Percentiles rank a stretch among this genome's conserved stretches.
phyloP scores from a whole-genome alignment of 2,797 vertebrate species.

The Phrynocephalus guinanensis region DNA sequence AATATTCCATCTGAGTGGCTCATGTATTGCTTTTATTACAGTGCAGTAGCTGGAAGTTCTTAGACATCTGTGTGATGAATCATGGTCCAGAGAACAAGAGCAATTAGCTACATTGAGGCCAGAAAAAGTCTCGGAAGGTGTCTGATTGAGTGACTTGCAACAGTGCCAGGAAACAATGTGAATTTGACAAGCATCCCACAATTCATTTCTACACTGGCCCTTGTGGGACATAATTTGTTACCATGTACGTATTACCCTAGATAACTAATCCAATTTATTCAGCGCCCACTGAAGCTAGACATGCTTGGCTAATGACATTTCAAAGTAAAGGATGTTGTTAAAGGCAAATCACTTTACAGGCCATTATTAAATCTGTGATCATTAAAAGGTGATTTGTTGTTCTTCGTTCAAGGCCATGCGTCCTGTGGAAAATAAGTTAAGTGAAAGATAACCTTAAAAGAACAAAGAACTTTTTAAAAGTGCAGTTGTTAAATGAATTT shows the following conservation, averaged over 20 bases:
- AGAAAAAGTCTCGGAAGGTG: conserved; percentile 80
- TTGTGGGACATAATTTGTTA: conserved; percentile 78
- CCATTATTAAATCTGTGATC: conserved; percentile 72
- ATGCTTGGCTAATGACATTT: conserved; percentile 68
- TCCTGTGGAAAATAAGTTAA: conserved; percentile 62
- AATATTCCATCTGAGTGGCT: conserved; percentile 65
- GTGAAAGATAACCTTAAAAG: conserved; percentile 28
- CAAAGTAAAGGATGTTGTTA: conserved; percentile 69
- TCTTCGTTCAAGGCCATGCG: conserved; percentile 63
- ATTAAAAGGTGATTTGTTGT: conserved; percentile 63
- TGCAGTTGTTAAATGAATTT: conserved; percentile 48
- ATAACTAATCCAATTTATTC: conserved; percentile 71
- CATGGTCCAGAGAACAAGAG: conserved; percentile 76
- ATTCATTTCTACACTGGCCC: conserved; percentile 79
- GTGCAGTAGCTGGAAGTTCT: conserved; percentile 67
- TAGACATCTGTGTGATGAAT: conserved; percentile 84
- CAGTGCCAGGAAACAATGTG: conserved; percentile 79
- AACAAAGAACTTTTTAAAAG: conserved; percentile 52
- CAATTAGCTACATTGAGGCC: conserved; percentile 82
- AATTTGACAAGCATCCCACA: conserved; percentile 78
- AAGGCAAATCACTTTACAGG: conserved; percentile 63
- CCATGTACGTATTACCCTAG: conserved; percentile 71
- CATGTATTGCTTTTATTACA: conserved; percentile 67
- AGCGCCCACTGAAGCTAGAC: conserved; percentile 57
- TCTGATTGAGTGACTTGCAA: conserved; percentile 81